These are phyloP conservation scores for Xiphophorus birchmanni DNA, from an alignment of 2,797 vertebrate genomes.

Conservation along the genomic window DNA sequence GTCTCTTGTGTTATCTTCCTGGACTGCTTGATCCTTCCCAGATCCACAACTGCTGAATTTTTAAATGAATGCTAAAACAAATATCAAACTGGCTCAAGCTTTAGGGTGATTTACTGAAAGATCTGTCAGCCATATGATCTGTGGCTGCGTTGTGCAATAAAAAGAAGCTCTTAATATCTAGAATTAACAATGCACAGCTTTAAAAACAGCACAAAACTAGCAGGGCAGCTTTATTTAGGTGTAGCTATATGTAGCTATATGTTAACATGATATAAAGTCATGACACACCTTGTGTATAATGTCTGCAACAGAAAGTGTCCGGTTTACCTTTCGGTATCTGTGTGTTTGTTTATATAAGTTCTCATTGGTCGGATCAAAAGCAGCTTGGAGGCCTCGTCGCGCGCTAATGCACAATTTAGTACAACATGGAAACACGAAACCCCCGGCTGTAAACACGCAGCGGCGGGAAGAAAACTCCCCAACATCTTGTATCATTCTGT, in stretches of 20 bases:
- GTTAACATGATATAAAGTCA: background rate
- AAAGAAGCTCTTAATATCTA: conserved; percentile 11
- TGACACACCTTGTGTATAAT: conserved; percentile 4
- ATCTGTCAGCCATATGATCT: background rate
- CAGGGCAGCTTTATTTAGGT: conserved; percentile 24
- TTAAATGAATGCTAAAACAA: conserved; percentile 1
- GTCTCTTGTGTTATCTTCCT: conserved; percentile 14
- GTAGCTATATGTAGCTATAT: conserved; percentile 16
- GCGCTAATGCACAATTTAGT: background rate
- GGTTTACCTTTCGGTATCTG: background rate
- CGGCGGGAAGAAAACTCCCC: background rate
- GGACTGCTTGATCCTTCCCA: conserved; percentile 5
- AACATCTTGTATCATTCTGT: conserved; percentile 24
- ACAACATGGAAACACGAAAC: conserved; percentile 13
- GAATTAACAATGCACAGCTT: conserved; percentile 22
- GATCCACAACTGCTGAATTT: conserved; percentile 24
- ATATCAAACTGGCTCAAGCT: conserved; percentile 13
- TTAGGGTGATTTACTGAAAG: conserved; percentile 22
- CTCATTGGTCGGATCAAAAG: conserved; percentile 1
- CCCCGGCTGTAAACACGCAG: background rate
- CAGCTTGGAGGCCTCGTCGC: background rate
- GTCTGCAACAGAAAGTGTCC: background rate
- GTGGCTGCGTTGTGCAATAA: conserved; percentile 1
- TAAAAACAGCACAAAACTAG: conserved; percentile 35
- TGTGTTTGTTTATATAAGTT: background rate